Percentiles rank a stretch among this genome's conserved stretches.
Conservation (phyloP, 23 tunicate genomes). For the Halocynthia roretzi region DNA sequence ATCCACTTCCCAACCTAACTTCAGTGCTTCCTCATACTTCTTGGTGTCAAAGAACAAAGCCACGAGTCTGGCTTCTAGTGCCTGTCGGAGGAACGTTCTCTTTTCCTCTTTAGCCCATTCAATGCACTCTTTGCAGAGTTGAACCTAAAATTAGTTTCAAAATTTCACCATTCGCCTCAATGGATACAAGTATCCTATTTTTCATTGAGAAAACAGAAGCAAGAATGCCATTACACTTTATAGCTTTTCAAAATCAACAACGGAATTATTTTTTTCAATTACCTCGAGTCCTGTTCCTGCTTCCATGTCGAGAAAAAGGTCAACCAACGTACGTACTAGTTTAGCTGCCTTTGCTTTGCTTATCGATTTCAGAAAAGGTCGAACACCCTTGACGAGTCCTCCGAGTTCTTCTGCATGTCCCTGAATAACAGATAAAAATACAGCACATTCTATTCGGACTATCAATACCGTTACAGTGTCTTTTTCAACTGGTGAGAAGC, state of each 20-base stretch:
- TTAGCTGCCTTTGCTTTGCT: conserved; percentile 99
- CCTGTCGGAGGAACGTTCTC: conserved; percentile 94
- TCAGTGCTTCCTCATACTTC: conserved; percentile 78
- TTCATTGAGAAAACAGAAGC: no score
- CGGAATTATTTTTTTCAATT: conserved; percentile 8
- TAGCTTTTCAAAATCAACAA: no score
- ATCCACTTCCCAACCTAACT: conserved; percentile 63
- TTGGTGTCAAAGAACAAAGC: conserved; percentile 96
- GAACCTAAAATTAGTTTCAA: conserved; percentile 35
- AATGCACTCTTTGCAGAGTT: conserved; percentile 90
- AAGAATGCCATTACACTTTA: no score
- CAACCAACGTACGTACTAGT: conserved; percentile 94
- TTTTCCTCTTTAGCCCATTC: conserved; percentile 99
- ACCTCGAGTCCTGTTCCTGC: conserved; percentile 82
- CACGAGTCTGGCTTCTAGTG: conserved; percentile 94
- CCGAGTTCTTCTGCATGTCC: conserved; percentile 90
- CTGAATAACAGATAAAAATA: conserved; percentile 20
- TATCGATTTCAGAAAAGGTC: conserved; percentile 87
- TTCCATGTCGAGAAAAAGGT: conserved; percentile 98
- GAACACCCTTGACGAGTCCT: conserved; percentile 77
- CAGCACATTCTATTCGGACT: no score
- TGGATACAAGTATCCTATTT: no score
- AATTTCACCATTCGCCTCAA: no score
- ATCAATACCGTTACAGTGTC: no score
- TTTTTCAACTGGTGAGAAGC: no score